Evolutionary conservation across 2,888 invertebrate species (phyloP).

Genomic region (Drosophila engyochracea): DNA sequence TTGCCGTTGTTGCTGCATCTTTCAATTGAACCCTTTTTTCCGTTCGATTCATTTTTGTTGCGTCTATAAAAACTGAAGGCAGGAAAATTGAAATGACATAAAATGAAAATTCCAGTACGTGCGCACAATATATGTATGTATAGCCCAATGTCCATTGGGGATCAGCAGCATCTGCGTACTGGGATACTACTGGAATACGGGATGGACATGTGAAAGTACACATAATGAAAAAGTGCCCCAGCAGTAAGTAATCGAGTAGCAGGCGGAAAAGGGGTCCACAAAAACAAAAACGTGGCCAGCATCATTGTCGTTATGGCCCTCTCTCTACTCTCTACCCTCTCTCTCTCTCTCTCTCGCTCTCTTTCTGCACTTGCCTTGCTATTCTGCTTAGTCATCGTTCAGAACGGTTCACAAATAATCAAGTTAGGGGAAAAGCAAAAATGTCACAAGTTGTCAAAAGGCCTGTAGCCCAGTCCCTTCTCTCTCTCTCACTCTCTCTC

Average conservation of each 20-base stretch:
- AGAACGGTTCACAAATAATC: conserved; percentile 56
- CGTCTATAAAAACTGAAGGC: conserved; percentile 69
- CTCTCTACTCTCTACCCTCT: background rate
- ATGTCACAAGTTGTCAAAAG: conserved; percentile 57
- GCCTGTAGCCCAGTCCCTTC: conserved; percentile 10
- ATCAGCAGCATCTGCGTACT: conserved; percentile 53
- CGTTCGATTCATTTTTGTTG: conserved; percentile 70
- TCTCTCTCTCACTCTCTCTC: background rate
- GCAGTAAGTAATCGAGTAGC: conserved; percentile 66
- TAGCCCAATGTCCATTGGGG: conserved; percentile 61
- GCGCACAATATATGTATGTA: conserved; percentile 55
- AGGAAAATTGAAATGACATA: conserved; percentile 80
- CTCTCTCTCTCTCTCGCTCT: background rate
- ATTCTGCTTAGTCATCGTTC: conserved; percentile 48
- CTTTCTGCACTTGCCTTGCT: background rate
- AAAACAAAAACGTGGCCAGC: conserved; percentile 39
- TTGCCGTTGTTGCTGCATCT: conserved; percentile 61
- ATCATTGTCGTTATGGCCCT: conserved; percentile 16
- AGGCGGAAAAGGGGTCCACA: conserved; percentile 29
- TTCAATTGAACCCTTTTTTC: conserved; percentile 75
- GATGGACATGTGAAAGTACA: conserved; percentile 14
- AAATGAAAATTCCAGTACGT: conserved; percentile 80
- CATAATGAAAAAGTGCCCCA: conserved; percentile 45
- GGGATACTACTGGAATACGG: background rate
- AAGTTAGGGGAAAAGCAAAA: conserved; percentile 50